Evolutionary conservation across 2,797 vertebrate genomes (phyloP).

Genomic region (Merluccius polli): DNA sequence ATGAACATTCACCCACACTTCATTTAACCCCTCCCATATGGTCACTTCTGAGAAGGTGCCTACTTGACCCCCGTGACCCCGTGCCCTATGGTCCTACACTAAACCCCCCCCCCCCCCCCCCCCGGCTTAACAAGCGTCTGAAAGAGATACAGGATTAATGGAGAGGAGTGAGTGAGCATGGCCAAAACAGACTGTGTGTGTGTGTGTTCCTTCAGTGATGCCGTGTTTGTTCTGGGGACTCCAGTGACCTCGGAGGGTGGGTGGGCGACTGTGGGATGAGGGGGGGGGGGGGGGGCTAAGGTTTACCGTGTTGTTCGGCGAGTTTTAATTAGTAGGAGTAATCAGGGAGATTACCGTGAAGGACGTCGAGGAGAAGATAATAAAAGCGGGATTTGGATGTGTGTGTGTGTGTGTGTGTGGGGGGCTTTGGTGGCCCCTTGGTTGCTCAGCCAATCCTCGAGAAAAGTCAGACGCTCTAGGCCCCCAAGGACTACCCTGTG

Average conservation of each 20-base stretch:
- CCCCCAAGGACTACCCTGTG: slow-evolving; percentile 26
- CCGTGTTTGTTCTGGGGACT: slow-evolving; percentile 64
- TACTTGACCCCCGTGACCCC: slow-evolving; percentile 55
- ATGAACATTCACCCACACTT: slow-evolving; percentile 28
- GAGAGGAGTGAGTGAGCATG: slow-evolving; percentile 77
- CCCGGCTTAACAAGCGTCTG: slow-evolving; percentile 53
- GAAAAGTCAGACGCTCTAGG: slow-evolving; percentile 52
- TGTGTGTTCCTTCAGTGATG: slow-evolving; percentile 20
- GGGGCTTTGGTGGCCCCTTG: slow-evolving; percentile 49
- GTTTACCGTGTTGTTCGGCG: slow-evolving; percentile 71
- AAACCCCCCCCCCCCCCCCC: not conserved
- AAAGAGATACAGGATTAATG: slow-evolving; percentile 80
- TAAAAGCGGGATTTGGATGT: slow-evolving; percentile 40
- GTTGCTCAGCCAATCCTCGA: slow-evolving; percentile 85
- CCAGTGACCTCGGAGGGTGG: slow-evolving; percentile 74
- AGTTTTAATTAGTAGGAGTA: slow-evolving; percentile 94
- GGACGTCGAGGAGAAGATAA: slow-evolving; percentile 38
- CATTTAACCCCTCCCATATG: slow-evolving; percentile 36
- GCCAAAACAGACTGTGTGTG: slow-evolving; percentile 49
- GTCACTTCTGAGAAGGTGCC: slow-evolving; percentile 40
- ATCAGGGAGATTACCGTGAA: slow-evolving; percentile 83
- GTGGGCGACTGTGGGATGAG: slow-evolving; percentile 79
- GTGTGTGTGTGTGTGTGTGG: slow-evolving; percentile 33
- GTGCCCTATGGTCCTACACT: slow-evolving; percentile 44
- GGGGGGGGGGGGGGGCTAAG: too few relatives aligned